phyloP scores from a whole-genome alignment of 2,888 invertebrate species.

The Fragum sueziense region DNA sequence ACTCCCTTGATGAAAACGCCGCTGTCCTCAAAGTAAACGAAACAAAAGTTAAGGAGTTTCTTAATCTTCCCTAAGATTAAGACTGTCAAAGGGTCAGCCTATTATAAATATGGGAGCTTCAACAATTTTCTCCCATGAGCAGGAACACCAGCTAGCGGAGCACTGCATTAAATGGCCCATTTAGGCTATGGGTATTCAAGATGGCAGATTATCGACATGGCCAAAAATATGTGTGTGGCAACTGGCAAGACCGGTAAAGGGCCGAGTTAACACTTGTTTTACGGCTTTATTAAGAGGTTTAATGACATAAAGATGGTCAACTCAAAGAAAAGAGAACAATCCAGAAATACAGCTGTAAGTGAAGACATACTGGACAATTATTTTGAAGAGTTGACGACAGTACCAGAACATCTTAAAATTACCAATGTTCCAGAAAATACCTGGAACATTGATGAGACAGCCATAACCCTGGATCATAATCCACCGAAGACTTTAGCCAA shows the following conservation, averaged over 20 bases:
- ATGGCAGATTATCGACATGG: too few relatives aligned
- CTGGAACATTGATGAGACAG: slow-evolving; percentile 48
- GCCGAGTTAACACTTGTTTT: slow-evolving; percentile 45
- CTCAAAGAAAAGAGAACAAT: slow-evolving; percentile 34
- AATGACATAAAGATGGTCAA: slow-evolving; percentile 31
- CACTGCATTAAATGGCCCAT: too few relatives aligned
- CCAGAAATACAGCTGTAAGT: slow-evolving; percentile 32
- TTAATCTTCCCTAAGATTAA: too few relatives aligned
- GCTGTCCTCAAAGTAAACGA: too few relatives aligned
- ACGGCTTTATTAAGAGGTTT: slow-evolving; percentile 37
- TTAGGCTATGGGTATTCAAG: too few relatives aligned
- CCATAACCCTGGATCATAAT: slow-evolving; percentile 37
- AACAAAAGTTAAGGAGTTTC: too few relatives aligned
- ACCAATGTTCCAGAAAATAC: slow-evolving; percentile 30
- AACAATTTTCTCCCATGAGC: too few relatives aligned
- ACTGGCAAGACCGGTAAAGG: background rate
- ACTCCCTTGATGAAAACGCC: too few relatives aligned
- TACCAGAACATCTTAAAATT: slow-evolving; percentile 30
- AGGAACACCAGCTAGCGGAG: too few relatives aligned
- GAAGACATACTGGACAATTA: slow-evolving; percentile 14
- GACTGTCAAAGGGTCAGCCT: too few relatives aligned
- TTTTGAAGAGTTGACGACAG: slow-evolving; percentile 21
- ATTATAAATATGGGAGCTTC: too few relatives aligned
- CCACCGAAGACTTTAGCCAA: slow-evolving; percentile 39
- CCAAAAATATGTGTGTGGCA: too few relatives aligned